phyloP scores from a whole-genome alignment of 1,140 invertebrate species.

The Lordiphosa stackelbergi region DNA sequence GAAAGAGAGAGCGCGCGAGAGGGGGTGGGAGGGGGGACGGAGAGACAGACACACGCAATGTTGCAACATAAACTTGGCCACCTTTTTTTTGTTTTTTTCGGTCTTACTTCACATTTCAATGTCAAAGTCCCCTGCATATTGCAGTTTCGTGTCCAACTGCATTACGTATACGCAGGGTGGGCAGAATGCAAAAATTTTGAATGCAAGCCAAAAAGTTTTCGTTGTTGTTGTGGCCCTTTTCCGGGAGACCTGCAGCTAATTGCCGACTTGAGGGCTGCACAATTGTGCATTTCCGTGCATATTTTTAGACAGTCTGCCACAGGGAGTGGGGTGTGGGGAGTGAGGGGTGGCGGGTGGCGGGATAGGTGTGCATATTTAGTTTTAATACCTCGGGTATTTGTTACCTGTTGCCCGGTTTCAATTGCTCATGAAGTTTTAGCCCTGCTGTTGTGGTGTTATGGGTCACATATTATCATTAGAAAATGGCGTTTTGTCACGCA shows the following conservation, averaged over 20 bases:
- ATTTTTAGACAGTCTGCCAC: constrained; percentile 53
- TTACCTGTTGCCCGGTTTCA: constrained; percentile 71
- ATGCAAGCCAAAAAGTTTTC: constrained; percentile 61
- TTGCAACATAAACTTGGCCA: constrained; percentile 65
- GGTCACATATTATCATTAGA: constrained; percentile 75
- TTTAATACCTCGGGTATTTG: constrained; percentile 73
- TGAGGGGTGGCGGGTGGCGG: not conserved
- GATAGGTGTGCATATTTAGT: constrained; percentile 66
- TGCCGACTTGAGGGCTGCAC: constrained; percentile 68
- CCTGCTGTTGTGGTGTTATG: constrained; percentile 39
- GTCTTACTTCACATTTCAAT: constrained; percentile 60
- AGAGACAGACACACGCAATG: constrained; percentile 64
- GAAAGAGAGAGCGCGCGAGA: constrained; percentile 2
- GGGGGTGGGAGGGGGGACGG: not conserved
- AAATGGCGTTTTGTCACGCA: constrained; percentile 76
- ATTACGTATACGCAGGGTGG: constrained; percentile 63
- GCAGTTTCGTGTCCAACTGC: constrained; percentile 43
- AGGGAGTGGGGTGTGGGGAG: not conserved
- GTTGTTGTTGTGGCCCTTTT: constrained; percentile 19
- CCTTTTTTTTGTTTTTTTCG: constrained; percentile 17
- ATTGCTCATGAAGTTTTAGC: constrained; percentile 66
- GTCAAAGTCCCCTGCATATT: constrained; percentile 54
- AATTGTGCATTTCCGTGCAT: constrained; percentile 77
- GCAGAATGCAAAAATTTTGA: constrained; percentile 45
- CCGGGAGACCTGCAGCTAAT: constrained; percentile 66